These are phyloP conservation scores for Cantharis rufa DNA, from an alignment of 2,888 invertebrate species.

Conservation along the genomic window DNA sequence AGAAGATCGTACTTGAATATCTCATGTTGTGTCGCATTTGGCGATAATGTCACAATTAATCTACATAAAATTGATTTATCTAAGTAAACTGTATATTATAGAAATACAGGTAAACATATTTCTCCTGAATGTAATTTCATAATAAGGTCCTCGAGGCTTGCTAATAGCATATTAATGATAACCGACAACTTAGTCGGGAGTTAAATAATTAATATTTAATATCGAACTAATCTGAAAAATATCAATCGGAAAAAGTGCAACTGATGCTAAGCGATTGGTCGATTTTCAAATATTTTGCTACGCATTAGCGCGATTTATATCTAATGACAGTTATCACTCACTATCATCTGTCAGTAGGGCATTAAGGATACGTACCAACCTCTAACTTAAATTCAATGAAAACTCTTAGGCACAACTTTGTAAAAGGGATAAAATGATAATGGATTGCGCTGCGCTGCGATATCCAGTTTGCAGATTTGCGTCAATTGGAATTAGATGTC, in stretches of 20 bases:
- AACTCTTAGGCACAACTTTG: constrained; percentile 24
- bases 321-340: constrained; percentile 30
- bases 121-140: not conserved
- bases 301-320: constrained; percentile 20
- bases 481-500: constrained; percentile 43
- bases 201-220: not conserved
- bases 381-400: constrained; percentile 33
- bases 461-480: constrained; percentile 30
- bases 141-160: not conserved
- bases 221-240: not conserved
- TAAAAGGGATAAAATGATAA: constrained; percentile 38
- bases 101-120: not conserved
- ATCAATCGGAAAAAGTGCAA: not conserved
- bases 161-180: not conserved
- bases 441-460: constrained; percentile 32
- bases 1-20: not conserved
- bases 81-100: not conserved
- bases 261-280: not conserved
- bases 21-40: not conserved
- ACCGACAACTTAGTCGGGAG: not conserved
- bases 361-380: constrained; percentile 31
- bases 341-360: constrained; percentile 34
- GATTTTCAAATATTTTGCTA: constrained; percentile 18
- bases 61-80: not conserved
- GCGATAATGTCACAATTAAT: not conserved